Base-by-base conservation (phyloP, 2,113 vertebrate genomes). In the Micronycteris hirsuta region DNA sequence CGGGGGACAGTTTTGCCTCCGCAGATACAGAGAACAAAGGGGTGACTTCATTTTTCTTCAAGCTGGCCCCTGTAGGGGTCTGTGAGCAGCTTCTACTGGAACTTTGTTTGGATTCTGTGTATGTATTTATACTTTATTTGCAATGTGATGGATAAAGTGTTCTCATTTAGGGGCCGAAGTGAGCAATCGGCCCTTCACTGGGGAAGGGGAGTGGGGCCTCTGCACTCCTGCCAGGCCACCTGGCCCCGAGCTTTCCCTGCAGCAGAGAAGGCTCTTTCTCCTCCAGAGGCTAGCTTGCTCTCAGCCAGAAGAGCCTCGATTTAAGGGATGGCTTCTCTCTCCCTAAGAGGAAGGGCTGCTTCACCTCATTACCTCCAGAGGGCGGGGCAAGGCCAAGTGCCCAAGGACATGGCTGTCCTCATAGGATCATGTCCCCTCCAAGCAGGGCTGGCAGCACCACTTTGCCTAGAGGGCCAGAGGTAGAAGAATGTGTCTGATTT, bases 71-170 rank as follows among this genome's bases (percentile, higher is more conserved):
- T 36, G 6, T 78, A 76, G 74, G 95, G 94, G 93, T 96, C 94
- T 91, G 76, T 89, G 83, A 96, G 94, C 84, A 93, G 56, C 91
- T 96, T 97, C 47, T 82, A 91, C 77, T 74, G 65, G 82, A 96
- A 97, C 83, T 86, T 83, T 96, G 52, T 89, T 97, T 97, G 92
- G 67, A 92, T 92, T 96, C 93, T 91, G 83, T 71, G 63, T 97
- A 83, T 52, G 1, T 94, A 94, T 97, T 96, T 97, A 95, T 95
- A 97, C 92, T 97, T 97, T 96, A 96, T 96, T 94, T 95, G 85
- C 92, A 97, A 97, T 89, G 71, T 97, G 95, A 96, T 56, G 71
- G 86, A 83, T 95, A 96, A 93, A 88, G 70, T 92, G 45, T 87
- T 91, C 94, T 93, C 80, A 81, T 93, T 81, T 84, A 41, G 58